A percentile compares a stretch with the other conserved stretches of the same genome.
Conservation (phyloP, 2,888 invertebrate genomes). For the Podabrus alpinus region DNA sequence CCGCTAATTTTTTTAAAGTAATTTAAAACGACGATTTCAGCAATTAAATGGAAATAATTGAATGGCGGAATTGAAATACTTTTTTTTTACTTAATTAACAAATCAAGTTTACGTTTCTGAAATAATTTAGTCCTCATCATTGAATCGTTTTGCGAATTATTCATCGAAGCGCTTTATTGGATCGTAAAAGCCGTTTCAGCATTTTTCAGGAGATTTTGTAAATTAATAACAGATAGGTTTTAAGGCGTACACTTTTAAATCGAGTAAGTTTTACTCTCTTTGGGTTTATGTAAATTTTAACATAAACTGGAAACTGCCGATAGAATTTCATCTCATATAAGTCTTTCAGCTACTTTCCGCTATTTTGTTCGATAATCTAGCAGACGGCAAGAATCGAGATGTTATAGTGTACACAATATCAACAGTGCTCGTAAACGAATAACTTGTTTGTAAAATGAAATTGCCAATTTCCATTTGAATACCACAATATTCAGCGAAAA, state of each 20-base stretch:
- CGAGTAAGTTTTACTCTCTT: conserved; percentile 22
- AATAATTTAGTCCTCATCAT: background rate
- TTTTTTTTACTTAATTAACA: background rate
- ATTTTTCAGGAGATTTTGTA: background rate
- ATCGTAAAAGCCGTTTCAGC: background rate
- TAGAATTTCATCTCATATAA: conserved; percentile 29
- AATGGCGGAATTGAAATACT: background rate
- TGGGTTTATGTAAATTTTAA: conserved; percentile 28
- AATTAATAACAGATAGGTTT: conserved; percentile 1
- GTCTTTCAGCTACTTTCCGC: conserved; percentile 30
- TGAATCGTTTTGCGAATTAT: background rate
- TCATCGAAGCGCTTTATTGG: background rate
- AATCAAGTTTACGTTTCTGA: background rate
- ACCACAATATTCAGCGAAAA: conserved; percentile 34
- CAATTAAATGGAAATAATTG: background rate
- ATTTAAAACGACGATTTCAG: background rate
- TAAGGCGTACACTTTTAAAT: conserved; percentile 21
- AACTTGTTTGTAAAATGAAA: conserved; percentile 49
- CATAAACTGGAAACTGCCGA: conserved; percentile 29
- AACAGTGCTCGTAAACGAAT: conserved; percentile 46
- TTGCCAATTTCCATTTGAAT: conserved; percentile 48
- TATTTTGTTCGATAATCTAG: conserved; percentile 31
- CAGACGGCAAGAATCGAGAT: conserved; percentile 32
- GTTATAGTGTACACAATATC: conserved; percentile 45
- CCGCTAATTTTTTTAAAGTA: background rate